Base-by-base conservation (phyloP, 37 sponge, comb jelly and placozoan genomes). In the Corticium candelabrum region DNA sequence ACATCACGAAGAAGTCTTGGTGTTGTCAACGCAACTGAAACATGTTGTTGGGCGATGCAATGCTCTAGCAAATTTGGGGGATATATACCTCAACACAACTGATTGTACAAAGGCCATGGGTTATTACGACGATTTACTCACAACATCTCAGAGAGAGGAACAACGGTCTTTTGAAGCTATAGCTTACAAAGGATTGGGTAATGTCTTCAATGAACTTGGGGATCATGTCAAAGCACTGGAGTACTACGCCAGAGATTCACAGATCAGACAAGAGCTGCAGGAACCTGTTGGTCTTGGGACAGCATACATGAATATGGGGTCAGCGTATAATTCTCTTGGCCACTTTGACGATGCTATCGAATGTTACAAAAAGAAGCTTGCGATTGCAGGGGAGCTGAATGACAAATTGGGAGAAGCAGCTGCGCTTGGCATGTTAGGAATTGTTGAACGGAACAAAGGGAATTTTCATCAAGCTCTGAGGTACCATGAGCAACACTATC, bases 111-210 rank as follows among this genome's bases (percentile, higher is more conserved):
- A 86, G 68, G 95, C 95, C 39, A 79, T 90, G 7, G 89, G 86
- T 34, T 94, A 86, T 67, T 94, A 88, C 69, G 82, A 84, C 67
- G 82, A 88, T 56, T 76, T 90, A 57, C 83, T 90, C 83, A 85
- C 85, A 40, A 88, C 81, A 34, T 89, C 93, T 29, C 84, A 92
- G 83, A 84, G 84, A 3, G 90, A 92, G 37, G 86, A 88, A 76
- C 93, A 92, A 30, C 85, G 81, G 41, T 84, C 93, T 1, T 92
- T 89, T 74, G 90, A 92, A 38, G 93, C 87, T 1, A 78, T 89
- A 21, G 91, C 93, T 34, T 85, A 89, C 82, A 76, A 85, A 68
- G 93, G 93, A 3, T 85, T 89, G 37, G 93, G 90, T 0, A 86
- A 89, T 37, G 81, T 87, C 21, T 86, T 82, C 85, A 84, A 86